phyloP scores from a whole-genome alignment of 2,888 invertebrate species.

The Metacarcinus magister region DNA sequence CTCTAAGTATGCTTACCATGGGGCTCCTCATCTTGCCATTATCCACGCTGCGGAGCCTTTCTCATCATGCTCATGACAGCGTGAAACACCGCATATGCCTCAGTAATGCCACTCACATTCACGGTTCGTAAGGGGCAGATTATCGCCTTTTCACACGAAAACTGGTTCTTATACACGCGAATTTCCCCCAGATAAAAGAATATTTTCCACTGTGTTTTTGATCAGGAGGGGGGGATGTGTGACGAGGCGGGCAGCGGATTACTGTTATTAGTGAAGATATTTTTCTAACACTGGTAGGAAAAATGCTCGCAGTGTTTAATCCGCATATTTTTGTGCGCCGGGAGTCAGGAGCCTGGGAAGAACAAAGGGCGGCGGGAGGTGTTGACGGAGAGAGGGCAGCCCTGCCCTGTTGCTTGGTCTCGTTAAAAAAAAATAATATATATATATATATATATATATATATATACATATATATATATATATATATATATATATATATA shows the following conservation, averaged over 20 bases:
- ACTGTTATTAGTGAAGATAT: constrained; percentile 54
- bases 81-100: constrained; percentile 43
- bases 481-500: too few species aligned
- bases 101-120: constrained; percentile 46
- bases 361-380: constrained; percentile 26
- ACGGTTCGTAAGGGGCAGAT: constrained; percentile 55
- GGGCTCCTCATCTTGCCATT: background rate
- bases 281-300: constrained; percentile 41
- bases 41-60: background rate
- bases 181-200: background rate
- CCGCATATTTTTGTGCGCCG: background rate
- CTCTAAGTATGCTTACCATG: background rate
- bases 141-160: constrained; percentile 8
- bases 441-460: too few species aligned
- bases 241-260: constrained; percentile 19
- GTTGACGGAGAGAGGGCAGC: background rate
- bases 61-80: constrained; percentile 23
- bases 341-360: background rate
- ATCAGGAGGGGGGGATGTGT: background rate
- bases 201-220: constrained; percentile 33
- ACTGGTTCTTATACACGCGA: constrained; percentile 47
- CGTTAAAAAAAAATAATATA: too few species aligned
- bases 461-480: too few species aligned
- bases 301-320: constrained; percentile 5
- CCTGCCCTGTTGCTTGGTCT: too few species aligned